Evolutionary conservation across 2,113 vertebrate species (phyloP).

Genomic region (Ageneiosus marmoratus): DNA sequence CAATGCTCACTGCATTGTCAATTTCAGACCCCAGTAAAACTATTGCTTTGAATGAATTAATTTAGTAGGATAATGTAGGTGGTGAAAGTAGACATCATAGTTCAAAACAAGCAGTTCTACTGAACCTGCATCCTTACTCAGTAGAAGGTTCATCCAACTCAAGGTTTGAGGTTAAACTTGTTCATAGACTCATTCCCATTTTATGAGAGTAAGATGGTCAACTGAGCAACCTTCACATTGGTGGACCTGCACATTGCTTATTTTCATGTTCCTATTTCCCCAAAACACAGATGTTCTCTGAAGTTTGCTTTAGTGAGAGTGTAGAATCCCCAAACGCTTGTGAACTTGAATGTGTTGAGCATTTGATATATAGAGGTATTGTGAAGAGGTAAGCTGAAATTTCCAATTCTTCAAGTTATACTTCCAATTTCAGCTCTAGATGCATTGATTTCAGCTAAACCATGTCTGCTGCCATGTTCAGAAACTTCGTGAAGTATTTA

Average conservation of each 20-base stretch:
- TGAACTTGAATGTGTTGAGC: not conserved
- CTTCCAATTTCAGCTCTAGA: not conserved
- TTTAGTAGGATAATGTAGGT: not conserved
- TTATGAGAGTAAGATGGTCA: not conserved
- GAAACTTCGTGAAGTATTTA: not conserved
- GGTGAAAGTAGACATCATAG: not conserved
- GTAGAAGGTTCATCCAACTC: not conserved
- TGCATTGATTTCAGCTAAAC: not conserved
- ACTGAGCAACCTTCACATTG: not conserved
- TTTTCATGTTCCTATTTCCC: not conserved
- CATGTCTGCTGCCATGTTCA: not conserved
- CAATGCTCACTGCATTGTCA: not conserved
- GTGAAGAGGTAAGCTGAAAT: not conserved
- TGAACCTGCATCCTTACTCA: not conserved
- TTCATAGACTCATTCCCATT: not conserved
- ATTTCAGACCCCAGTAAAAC: not conserved
- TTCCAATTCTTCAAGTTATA: not conserved
- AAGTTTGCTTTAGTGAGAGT: not conserved
- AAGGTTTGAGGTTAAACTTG: not conserved
- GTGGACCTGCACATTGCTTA: not conserved
- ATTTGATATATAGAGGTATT: not conserved
- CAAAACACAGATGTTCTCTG: not conserved
- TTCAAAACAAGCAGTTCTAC: not conserved
- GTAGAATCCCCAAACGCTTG: no score
- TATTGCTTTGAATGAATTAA: not conserved